Conservation (phyloP, 2,888 invertebrate species). For the Polydrusus cervinus region DNA sequence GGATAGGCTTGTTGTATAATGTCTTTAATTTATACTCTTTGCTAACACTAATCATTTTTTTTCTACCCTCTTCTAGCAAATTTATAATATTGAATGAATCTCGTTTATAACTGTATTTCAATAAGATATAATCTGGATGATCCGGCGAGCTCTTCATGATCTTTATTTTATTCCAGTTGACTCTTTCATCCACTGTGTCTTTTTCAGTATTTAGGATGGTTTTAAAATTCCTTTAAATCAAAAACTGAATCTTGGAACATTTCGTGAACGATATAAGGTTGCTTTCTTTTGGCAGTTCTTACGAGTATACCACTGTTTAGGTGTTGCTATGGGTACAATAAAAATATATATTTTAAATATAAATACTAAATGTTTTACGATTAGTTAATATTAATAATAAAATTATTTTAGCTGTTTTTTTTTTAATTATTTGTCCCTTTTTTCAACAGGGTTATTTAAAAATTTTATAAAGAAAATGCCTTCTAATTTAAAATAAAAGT, state of each 20-base stretch:
- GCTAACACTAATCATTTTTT: neutral
- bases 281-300: constrained; percentile 1
- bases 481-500: too few species aligned
- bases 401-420: too few species aligned
- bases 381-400: too few species aligned
- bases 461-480: too few species aligned
- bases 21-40: neutral
- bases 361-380: too few species aligned
- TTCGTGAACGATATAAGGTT: constrained; percentile 1
- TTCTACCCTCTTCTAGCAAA: neutral
- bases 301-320: neutral
- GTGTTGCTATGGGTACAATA: too few species aligned
- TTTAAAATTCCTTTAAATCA: neutral
- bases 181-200: neutral
- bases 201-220: neutral
- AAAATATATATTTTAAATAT: too few species aligned
- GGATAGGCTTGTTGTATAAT: neutral
- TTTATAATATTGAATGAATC: constrained; percentile 3
- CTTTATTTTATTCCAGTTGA: neutral
- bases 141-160: neutral
- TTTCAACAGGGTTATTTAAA: too few species aligned
- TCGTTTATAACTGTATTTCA: neutral
- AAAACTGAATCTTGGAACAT: neutral
- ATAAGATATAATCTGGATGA: neutral
- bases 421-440: too few species aligned